Percentiles rank a stretch among this genome's conserved stretches.
Evolutionary conservation across 2,888 invertebrate species (phyloP).

Genomic region (Epistrophella euchroma): DNA sequence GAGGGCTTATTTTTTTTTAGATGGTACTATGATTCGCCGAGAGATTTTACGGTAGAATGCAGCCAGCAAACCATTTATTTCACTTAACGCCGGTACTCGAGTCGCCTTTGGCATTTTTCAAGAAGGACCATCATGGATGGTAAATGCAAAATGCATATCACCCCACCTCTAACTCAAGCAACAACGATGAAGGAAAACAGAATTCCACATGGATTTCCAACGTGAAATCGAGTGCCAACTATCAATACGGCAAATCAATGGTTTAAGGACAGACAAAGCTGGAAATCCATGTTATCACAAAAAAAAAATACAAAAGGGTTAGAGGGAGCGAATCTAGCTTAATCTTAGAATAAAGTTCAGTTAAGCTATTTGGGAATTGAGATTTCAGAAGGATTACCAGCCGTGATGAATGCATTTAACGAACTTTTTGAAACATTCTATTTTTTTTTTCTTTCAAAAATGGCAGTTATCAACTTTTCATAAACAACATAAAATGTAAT

Average conservation of each 20-base stretch:
- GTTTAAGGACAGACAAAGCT: slow-evolving; percentile 45
- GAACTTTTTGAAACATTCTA: slow-evolving; percentile 5
- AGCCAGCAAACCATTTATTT: slow-evolving; percentile 71
- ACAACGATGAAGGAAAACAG: slow-evolving; percentile 36
- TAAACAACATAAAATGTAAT: slow-evolving; percentile 25
- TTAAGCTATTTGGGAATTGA: slow-evolving; percentile 60
- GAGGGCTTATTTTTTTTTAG: slow-evolving; percentile 21
- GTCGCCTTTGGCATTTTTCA: slow-evolving; percentile 66
- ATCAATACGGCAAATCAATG: slow-evolving; percentile 72
- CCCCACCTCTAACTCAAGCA: slow-evolving; percentile 21
- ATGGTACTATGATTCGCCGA: neutral
- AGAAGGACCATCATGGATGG: slow-evolving; percentile 37
- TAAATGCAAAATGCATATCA: slow-evolving; percentile 44
- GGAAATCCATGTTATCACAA: slow-evolving; percentile 35
- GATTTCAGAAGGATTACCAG: slow-evolving; percentile 46
- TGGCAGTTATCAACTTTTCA: slow-evolving; percentile 57
- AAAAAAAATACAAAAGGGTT: neutral
- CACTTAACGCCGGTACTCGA: slow-evolving; percentile 61
- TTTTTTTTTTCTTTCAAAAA: neutral
- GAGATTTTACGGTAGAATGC: slow-evolving; percentile 34
- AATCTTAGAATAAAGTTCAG: slow-evolving; percentile 42
- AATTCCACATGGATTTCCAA: slow-evolving; percentile 67
- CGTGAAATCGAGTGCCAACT: slow-evolving; percentile 74
- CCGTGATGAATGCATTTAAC: neutral
- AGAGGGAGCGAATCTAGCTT: neutral